Evolutionary conservation across 2,888 invertebrate species (phyloP), one percentile per base, ranked within the genome.

Genomic region (Drosophila putrida): DNA sequence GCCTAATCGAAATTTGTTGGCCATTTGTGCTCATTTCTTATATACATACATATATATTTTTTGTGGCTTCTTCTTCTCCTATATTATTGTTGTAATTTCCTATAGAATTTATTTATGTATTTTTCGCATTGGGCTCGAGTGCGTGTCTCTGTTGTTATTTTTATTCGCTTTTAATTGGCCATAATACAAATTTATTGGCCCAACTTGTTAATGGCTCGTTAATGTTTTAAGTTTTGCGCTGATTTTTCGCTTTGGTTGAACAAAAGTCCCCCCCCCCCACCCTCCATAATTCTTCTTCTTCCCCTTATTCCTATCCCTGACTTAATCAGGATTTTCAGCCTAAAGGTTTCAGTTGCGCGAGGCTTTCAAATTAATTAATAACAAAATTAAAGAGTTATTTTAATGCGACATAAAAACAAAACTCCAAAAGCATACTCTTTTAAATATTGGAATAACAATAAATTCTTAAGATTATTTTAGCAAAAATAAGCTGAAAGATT

Each of bases 121-220:
- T 55, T 55, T 63, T 54, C 41, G 57, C 66, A 43, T 25, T 55
- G 49, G 27, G 39, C 35, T 15, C 28, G 9, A 35, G 51, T 55
- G 59, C 55, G 51, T 62, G 43, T 64, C 55, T 63, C 65, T 68
- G 39, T 55, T 66, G 58, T 49, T 54, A 62, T 70, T 84, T 89
- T 80, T 86, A 87, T 89, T 82, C 46, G 71, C 72, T 78, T 87
- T 86, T 86, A 86, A 86, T 86, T 86, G 89, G 89, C 85, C 89
- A 77, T 86, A 86, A 86, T 86, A 82, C 68, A 77, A 86, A 86
- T 86, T 86, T 89, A 86, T 86, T 79, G 75, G 47, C 43, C 74
- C 68, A 89, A 86, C 89, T 86, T 86, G 80, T 88, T 82, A 89
- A 89, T 86, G 86, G 77, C 74, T 79, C 82, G 86, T 89, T 89